These are phyloP conservation scores for Lytechinus variegatus DNA, from an alignment of 35 echinoderm and acorn worm genomes.

Conservation along the genomic window DNA sequence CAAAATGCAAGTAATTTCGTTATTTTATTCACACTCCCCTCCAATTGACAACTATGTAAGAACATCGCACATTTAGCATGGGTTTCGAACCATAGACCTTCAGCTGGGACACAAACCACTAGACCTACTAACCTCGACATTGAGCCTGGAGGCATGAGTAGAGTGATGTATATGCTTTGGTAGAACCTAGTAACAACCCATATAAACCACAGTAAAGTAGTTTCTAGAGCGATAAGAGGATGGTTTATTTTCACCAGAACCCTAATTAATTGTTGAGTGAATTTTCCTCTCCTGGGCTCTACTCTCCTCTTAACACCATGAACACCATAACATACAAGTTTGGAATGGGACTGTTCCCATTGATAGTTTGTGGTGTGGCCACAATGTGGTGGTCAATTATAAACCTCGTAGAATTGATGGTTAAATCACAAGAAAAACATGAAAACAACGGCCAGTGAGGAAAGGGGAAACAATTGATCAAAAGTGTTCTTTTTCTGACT, in stretches of 20 bases:
- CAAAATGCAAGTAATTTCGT: too few relatives aligned
- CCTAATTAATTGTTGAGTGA: conserved; percentile 34
- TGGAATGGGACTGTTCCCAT: not conserved
- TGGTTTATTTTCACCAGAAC: not conserved
- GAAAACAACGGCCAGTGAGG: not conserved
- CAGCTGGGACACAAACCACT: not conserved
- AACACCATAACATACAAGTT: not conserved
- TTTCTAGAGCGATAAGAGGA: not conserved
- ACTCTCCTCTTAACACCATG: not conserved
- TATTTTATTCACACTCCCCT: too few relatives aligned
- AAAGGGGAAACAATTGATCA: too few relatives aligned
- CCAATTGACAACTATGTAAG: too few relatives aligned
- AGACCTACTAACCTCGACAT: not conserved
- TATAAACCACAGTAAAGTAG: not conserved
- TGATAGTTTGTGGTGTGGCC: not conserved
- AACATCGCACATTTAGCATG: not conserved
- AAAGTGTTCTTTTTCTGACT: too few relatives aligned
- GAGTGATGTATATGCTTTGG: not conserved
- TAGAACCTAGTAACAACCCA: not conserved
- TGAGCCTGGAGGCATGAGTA: not conserved
- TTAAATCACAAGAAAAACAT: not conserved
- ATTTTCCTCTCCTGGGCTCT: conserved; percentile 1
- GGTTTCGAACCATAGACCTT: not conserved
- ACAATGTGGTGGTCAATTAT: not conserved
- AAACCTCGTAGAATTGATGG: not conserved